Base-by-base conservation (phyloP, 2,888 invertebrate genomes). In the Pollenia angustigena region DNA sequence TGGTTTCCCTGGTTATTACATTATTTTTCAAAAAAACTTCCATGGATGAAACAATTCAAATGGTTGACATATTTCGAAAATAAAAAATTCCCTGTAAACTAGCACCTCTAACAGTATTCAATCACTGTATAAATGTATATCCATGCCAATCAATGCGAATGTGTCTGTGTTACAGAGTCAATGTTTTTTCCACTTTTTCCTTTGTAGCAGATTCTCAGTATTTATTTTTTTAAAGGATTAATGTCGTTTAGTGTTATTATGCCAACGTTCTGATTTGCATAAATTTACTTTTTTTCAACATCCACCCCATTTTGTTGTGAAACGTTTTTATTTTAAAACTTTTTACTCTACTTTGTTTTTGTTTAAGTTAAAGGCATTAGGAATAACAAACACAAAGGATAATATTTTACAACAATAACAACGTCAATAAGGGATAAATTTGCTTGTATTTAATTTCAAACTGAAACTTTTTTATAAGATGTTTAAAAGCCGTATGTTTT, bases 151-250 rank as follows among this genome's bases (percentile, higher is more conserved):
- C 58, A 62, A 75, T 23, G 23, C 6, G 50, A 44, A 10, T 56
- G 18, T 74, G 40, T 32, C 1, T 42, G 50, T 4, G 46, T 23
- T n/a, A 66, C 50, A 42, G 42, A 56, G 81, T 75, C 54, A n/a
- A 32, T 56, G 42, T 50, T 56, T 50, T 71, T 50, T 66, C 18
- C 44, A 50, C 54, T 48, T 6, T 50, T 42, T 4, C 48, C 50
- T 54, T 71, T 56, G 4, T 12, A 44, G 0, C 10, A 2, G 32
- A n/a, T n/a, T 64, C 48, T 7, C 23, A 56, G 14, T 88, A 86
- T 89, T 88, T 88, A 85, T 88, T 89, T 88, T 88, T 84, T 81
- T 87, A 75, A 85, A 88, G 89, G 89, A 88, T 89, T 87, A 88
- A 88, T 88, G 87, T 83, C 87, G 87, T 85, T 89, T 89, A 88